A percentile compares a stretch with the other conserved stretches of the same genome.
phyloP scores from a whole-genome alignment of 2,113 vertebrate species.

The Hemiscyllium ocellatum region DNA sequence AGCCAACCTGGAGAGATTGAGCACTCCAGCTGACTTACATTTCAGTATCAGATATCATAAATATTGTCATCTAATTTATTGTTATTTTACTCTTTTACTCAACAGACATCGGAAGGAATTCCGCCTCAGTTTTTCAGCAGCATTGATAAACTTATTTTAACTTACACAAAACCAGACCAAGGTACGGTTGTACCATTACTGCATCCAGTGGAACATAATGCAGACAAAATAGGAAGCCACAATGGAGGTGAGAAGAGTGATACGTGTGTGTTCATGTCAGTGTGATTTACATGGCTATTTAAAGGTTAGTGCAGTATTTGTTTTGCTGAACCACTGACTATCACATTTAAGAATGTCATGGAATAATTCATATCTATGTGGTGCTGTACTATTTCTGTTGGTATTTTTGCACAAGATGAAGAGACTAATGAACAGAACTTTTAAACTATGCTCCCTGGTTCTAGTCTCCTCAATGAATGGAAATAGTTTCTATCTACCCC shows the following conservation, averaged over 20 bases:
- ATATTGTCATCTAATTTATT: background rate
- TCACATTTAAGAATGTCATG: background rate
- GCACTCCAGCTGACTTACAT: background rate
- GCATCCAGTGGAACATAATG: background rate
- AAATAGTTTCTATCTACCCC: no score
- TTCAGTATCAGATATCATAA: background rate
- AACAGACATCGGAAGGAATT: conserved; percentile 5
- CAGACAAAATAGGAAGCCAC: background rate
- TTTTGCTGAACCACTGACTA: no score
- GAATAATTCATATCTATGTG: background rate
- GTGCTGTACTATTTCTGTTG: background rate
- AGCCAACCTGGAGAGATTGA: background rate
- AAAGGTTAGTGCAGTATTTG: background rate
- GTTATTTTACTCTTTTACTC: background rate
- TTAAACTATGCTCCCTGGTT: background rate
- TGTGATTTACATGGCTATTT: background rate
- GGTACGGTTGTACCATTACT: background rate
- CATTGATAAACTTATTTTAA: background rate
- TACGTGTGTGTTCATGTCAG: no score
- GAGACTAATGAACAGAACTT: background rate
- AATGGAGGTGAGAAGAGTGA: background rate
- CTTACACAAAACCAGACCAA: background rate
- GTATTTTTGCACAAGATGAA: background rate
- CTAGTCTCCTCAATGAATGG: no score
- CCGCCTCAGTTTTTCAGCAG: background rate